These are phyloP conservation scores for Xiphophorus hellerii DNA, from an alignment of 2,113 vertebrate genomes.

Conservation along the genomic window DNA sequence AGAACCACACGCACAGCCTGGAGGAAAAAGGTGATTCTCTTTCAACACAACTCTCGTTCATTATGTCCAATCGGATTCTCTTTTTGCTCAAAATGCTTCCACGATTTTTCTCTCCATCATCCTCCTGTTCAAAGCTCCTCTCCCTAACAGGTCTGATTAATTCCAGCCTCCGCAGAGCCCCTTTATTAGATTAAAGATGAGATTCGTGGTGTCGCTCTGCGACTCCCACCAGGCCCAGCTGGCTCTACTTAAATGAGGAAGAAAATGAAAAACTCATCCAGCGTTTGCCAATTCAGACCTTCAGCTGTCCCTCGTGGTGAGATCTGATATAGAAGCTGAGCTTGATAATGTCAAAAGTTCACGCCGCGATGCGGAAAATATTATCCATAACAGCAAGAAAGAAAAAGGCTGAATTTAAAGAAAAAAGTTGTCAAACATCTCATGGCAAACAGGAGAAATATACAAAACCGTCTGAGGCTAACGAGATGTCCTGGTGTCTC, in stretches of 20 bases:
- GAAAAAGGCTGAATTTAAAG: slow-evolving; percentile 3
- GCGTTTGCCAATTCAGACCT: slow-evolving; percentile 12
- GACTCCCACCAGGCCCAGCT: slow-evolving; percentile 55
- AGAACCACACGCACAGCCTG: background rate
- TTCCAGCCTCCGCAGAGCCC: slow-evolving; percentile 36
- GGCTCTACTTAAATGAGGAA: slow-evolving; percentile 34
- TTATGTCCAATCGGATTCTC: slow-evolving; percentile 46
- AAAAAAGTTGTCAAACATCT: background rate
- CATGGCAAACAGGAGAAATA: background rate
- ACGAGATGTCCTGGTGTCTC: background rate
- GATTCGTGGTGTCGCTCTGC: slow-evolving; percentile 27
- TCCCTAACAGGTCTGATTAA: slow-evolving; percentile 45
- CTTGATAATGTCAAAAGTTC: background rate
- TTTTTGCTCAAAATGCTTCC: slow-evolving; percentile 29
- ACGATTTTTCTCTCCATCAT: background rate
- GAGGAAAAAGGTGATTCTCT: slow-evolving; percentile 17
- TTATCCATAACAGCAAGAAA: background rate
- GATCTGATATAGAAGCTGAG: slow-evolving; percentile 6
- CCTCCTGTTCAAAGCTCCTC: slow-evolving; percentile 28
- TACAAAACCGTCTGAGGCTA: background rate
- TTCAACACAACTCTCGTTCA: slow-evolving; percentile 2
- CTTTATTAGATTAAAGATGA: slow-evolving; percentile 59
- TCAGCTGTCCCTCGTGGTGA: slow-evolving; percentile 23
- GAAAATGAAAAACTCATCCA: slow-evolving; percentile 42
- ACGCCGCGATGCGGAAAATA: background rate